These are phyloP conservation scores for Meteorus cinctellus DNA, from an alignment of 2,888 invertebrate genomes.

Conservation along the genomic window DNA sequence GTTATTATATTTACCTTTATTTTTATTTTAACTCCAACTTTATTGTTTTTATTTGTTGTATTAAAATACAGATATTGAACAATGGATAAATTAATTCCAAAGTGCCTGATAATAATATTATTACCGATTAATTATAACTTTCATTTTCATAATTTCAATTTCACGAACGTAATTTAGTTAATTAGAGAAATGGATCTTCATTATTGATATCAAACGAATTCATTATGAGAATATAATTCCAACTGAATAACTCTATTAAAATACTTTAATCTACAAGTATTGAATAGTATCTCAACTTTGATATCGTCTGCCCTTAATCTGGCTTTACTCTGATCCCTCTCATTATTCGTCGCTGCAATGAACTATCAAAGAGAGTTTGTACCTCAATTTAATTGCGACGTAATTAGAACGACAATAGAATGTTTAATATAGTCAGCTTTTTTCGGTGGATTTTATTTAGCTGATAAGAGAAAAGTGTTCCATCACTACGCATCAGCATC, in stretches of 20 bases:
- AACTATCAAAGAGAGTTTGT: slow-evolving; percentile 24
- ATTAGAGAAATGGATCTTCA: not conserved
- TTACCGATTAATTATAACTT: no score
- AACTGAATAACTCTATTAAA: not conserved
- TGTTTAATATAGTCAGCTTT: slow-evolving; percentile 8
- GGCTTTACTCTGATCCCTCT: slow-evolving; percentile 19
- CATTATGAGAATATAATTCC: not conserved
- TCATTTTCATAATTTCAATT: not conserved
- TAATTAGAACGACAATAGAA: slow-evolving; percentile 42
- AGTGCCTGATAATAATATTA: no score
- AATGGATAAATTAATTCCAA: no score
- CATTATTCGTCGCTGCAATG: slow-evolving; percentile 24
- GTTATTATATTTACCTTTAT: not conserved
- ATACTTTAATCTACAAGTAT: slow-evolving; percentile 2
- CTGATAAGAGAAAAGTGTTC: slow-evolving; percentile 35
- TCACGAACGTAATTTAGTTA: not conserved
- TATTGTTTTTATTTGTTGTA: not conserved
- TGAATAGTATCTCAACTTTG: slow-evolving; percentile 17
- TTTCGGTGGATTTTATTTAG: slow-evolving; percentile 19
- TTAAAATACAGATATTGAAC: not conserved
- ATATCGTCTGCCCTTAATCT: slow-evolving; percentile 5
- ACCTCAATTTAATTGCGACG: slow-evolving; percentile 36
- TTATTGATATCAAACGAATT: not conserved
- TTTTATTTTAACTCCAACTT: not conserved
- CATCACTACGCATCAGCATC: not conserved